A percentile compares a stretch with the other conserved stretches of the same genome.
These are phyloP conservation scores for Ctenodactylus gundi DNA, from an alignment of 2,113 vertebrate genomes.

Conservation along the genomic window DNA sequence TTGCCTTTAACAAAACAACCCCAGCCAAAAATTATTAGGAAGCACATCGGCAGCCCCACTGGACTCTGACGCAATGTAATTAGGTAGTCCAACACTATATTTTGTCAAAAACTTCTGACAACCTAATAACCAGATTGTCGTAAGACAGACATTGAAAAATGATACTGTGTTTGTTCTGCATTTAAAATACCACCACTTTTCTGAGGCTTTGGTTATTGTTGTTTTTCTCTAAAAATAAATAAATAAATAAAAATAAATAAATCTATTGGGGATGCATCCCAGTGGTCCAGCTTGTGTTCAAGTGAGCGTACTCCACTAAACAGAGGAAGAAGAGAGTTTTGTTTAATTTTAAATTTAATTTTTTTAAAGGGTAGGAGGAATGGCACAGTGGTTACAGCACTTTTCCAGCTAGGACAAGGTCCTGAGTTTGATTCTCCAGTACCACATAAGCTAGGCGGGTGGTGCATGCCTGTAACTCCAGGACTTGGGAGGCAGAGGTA, in stretches of 20 bases:
- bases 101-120: conserved; percentile 80
- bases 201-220: conserved; percentile 17
- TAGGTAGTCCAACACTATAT: conserved; percentile 72
- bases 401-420: no score
- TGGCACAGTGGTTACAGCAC: no score
- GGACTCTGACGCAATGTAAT: conserved; percentile 78
- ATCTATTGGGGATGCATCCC: conserved; percentile 22
- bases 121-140: conserved; percentile 82
- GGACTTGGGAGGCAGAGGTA: no score
- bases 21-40: conserved; percentile 77
- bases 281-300: conserved; percentile 44
- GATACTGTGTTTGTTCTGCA: conserved; percentile 56
- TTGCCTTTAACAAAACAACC: conserved; percentile 75
- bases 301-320: conserved; percentile 32
- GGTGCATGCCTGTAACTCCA: no score
- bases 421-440: no score
- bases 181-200: conserved; percentile 66
- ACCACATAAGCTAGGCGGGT: no score
- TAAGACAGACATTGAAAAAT: conserved; percentile 76
- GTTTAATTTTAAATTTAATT: conserved; percentile 39
- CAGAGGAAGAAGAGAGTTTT: neutral
- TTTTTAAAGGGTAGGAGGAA: no score
- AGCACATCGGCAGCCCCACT: conserved; percentile 56
- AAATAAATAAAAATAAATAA: conserved; percentile 15
- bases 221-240: neutral